A percentile compares a stretch with the other conserved stretches of the same genome.
These are phyloP conservation scores for Thunnus albacares DNA, from an alignment of 2,797 vertebrate species.

Conservation along the genomic window DNA sequence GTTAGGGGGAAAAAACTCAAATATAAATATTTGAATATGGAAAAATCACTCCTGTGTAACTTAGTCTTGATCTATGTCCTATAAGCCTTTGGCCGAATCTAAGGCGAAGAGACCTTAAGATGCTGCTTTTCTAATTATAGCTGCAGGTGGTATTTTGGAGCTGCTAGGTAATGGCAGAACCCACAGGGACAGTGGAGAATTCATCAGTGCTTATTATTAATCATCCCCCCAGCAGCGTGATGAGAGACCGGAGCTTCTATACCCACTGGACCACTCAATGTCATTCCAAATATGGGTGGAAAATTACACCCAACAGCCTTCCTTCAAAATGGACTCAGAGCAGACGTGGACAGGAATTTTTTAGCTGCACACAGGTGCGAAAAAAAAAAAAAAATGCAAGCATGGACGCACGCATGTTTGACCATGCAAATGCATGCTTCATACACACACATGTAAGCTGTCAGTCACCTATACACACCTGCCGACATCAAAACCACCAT, in stretches of 20 bases:
- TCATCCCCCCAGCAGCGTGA: slow-evolving; percentile 83
- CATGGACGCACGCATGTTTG: slow-evolving; percentile 8
- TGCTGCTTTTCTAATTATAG: slow-evolving; percentile 85
- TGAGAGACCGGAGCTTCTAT: slow-evolving; percentile 81
- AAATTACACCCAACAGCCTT: slow-evolving; percentile 83
- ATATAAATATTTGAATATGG: slow-evolving; percentile 55
- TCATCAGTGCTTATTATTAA: slow-evolving; percentile 88
- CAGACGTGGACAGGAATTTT: slow-evolving; percentile 51
- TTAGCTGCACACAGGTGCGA: slow-evolving; percentile 31
- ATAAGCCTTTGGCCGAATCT: slow-evolving; percentile 69
- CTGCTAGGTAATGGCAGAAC: slow-evolving; percentile 80
- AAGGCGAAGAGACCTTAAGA: slow-evolving; percentile 76
- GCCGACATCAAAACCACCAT: slow-evolving; percentile 1
- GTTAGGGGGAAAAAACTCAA: background rate
- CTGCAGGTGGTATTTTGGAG: slow-evolving; percentile 85
- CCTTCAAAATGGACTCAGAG: slow-evolving; percentile 73
- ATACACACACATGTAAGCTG: slow-evolving; percentile 25
- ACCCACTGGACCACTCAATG: slow-evolving; percentile 85
- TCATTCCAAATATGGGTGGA: slow-evolving; percentile 83
- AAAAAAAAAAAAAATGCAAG: slow-evolving; percentile 7
- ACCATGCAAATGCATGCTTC: slow-evolving; percentile 17
- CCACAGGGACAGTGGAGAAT: slow-evolving; percentile 82
- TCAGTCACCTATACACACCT: slow-evolving; percentile 33
- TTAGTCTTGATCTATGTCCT: slow-evolving; percentile 59
- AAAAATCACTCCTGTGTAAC: slow-evolving; percentile 40